Percentiles rank a stretch among this genome's conserved stretches.
Evolutionary conservation across 2,797 vertebrate genomes (phyloP).

Genomic region (Hippoglossus hippoglossus): DNA sequence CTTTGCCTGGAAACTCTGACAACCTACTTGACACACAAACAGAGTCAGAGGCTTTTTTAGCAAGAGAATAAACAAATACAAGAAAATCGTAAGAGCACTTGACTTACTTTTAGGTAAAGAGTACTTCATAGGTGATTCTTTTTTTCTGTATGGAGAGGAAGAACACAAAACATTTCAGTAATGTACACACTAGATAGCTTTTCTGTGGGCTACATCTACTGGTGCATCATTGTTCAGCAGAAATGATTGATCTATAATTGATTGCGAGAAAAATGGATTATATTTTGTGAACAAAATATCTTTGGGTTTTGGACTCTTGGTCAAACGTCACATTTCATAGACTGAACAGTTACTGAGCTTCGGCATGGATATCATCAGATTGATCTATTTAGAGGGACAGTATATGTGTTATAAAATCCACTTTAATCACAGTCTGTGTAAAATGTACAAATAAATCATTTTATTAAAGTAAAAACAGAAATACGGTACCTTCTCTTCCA

Average conservation of each 20-base stretch:
- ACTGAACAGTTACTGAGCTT: no score
- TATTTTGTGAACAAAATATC: not conserved
- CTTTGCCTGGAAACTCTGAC: slow-evolving; percentile 78
- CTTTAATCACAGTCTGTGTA: not conserved
- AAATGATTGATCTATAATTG: not conserved
- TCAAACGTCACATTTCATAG: not conserved
- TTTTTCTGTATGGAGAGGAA: slow-evolving; percentile 78
- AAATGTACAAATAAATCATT: not conserved
- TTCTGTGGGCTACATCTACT: not conserved
- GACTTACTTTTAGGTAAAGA: slow-evolving; percentile 82
- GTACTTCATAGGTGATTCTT: slow-evolving; percentile 75
- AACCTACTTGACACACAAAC: slow-evolving; percentile 59
- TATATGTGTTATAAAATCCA: no score
- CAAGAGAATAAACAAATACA: not conserved
- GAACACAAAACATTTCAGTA: slow-evolving; percentile 2
- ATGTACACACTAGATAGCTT: not conserved
- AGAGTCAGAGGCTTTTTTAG: slow-evolving; percentile 7
- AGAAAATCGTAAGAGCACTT: not conserved
- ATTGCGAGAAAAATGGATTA: not conserved
- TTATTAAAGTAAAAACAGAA: not conserved
- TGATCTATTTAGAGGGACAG: no score
- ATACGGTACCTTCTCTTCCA: slow-evolving; percentile 86
- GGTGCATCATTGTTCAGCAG: not conserved
- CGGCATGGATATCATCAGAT: no score
- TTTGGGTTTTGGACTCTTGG: not conserved